Percentiles rank a stretch among this genome's conserved stretches.
phyloP scores from a whole-genome alignment of 1,140 invertebrate genomes.

The Prorops nasuta region DNA sequence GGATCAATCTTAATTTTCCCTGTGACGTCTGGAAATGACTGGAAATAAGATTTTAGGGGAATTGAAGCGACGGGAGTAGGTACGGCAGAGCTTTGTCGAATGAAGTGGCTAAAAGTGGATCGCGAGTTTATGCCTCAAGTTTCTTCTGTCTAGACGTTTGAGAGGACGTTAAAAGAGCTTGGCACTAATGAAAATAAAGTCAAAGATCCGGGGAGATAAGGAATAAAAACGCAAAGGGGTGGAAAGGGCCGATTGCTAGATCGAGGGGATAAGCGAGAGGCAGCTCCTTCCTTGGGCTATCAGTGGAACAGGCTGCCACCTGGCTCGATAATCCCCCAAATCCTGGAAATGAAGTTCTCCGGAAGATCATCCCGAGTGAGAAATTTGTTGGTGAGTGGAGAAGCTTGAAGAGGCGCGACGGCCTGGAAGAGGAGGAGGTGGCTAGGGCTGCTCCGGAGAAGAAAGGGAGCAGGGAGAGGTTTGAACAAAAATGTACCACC shows the following conservation, averaged over 20 bases:
- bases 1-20: too few species aligned
- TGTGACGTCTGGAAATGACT: too few species aligned
- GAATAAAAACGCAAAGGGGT: not conserved
- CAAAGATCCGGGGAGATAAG: not conserved
- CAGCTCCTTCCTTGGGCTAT: too few species aligned
- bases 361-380: not conserved
- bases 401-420: not conserved
- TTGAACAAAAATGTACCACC: slow-evolving; percentile 29
- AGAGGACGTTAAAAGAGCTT: not conserved
- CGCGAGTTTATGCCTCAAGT: not conserved
- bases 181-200: not conserved
- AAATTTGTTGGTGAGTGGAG: not conserved
- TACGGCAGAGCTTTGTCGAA: not conserved
- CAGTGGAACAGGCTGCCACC: too few species aligned
- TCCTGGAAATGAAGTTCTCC: not conserved
- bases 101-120: not conserved
- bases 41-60: too few species aligned
- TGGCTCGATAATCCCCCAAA: not conserved
- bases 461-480: not conserved
- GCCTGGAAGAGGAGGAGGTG: not conserved
- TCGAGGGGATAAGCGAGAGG: not conserved
- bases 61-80: too few species aligned
- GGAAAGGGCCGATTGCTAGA: not conserved
- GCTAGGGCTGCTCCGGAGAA: not conserved
- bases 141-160: not conserved